phyloP scores from a whole-genome alignment of 2,888 invertebrate genomes.

The Globia sparganii region DNA sequence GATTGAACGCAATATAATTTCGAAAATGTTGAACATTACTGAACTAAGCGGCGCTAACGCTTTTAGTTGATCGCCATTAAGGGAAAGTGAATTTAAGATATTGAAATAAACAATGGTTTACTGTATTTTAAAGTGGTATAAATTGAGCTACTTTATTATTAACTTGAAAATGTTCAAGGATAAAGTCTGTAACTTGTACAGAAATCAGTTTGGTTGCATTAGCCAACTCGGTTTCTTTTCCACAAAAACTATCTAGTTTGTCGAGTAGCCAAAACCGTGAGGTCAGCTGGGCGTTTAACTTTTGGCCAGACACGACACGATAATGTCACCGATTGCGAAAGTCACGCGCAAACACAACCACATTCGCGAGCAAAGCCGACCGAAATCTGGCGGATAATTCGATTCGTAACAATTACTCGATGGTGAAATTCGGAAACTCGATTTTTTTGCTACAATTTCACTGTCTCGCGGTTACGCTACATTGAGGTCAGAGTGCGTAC shows the following conservation, averaged over 20 bases:
- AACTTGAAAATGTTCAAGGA: slow-evolving; percentile 50
- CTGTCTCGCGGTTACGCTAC: slow-evolving; percentile 67
- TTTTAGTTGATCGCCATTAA: slow-evolving; percentile 40
- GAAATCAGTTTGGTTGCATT: slow-evolving; percentile 48
- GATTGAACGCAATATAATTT: slow-evolving; percentile 53
- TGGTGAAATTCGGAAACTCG: slow-evolving; percentile 77
- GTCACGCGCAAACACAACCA: slow-evolving; percentile 84
- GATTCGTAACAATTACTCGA: slow-evolving; percentile 74
- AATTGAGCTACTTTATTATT: slow-evolving; percentile 21
- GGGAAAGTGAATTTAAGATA: slow-evolving; percentile 48
- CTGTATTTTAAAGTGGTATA: slow-evolving; percentile 30
- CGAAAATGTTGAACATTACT: slow-evolving; percentile 50
- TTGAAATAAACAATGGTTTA: slow-evolving; percentile 31
- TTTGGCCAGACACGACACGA: slow-evolving; percentile 86
- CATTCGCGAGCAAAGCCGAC: slow-evolving; percentile 80
- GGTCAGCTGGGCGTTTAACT: slow-evolving; percentile 83
- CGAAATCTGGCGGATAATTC: slow-evolving; percentile 79
- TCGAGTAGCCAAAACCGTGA: slow-evolving; percentile 74
- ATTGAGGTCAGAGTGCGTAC: slow-evolving; percentile 77
- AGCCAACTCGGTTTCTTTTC: slow-evolving; percentile 59
- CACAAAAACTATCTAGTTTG: slow-evolving; percentile 61
- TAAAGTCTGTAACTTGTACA: slow-evolving; percentile 37
- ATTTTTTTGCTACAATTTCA: slow-evolving; percentile 73
- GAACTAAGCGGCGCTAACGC: slow-evolving; percentile 33
- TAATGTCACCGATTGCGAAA: slow-evolving; percentile 86